phyloP scores from a whole-genome alignment of 2,888 invertebrate genomes.

The Graphium colonna region DNA sequence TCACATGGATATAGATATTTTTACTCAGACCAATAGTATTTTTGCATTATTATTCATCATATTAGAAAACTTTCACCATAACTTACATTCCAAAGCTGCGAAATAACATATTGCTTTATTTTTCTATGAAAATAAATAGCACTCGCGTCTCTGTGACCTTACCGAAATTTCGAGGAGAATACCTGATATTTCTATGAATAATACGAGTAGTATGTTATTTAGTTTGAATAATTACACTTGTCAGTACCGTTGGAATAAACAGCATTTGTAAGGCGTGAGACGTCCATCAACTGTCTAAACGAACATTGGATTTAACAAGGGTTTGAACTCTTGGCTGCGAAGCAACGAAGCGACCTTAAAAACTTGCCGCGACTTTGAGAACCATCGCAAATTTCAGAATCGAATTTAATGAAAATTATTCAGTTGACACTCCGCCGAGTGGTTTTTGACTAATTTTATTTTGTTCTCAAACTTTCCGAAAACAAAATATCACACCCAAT shows the following conservation, averaged over 20 bases:
- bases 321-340: conserved; percentile 17
- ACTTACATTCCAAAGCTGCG: no score
- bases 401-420: conserved; percentile 12
- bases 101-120: no score
- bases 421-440: conserved; percentile 11
- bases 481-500: background rate
- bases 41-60: no score
- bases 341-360: conserved; percentile 15
- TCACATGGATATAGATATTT: no score
- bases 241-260: conserved; percentile 18
- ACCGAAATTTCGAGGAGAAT: background rate
- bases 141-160: background rate
- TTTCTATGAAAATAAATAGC: background rate
- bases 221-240: conserved; percentile 20
- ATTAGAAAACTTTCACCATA: no score
- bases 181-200: conserved; percentile 3
- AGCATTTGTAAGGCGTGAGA: conserved; percentile 18
- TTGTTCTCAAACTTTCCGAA: conserved; percentile 5
- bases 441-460: conserved; percentile 3
- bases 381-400: conserved; percentile 12
- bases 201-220: conserved; percentile 8
- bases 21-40: no score
- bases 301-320: conserved; percentile 22
- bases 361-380: conserved; percentile 21
- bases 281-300: conserved; percentile 22